These are phyloP conservation scores for Acanthaster planci DNA, from an alignment of 35 echinoderm and acorn worm genomes.

Conservation along the genomic window DNA sequence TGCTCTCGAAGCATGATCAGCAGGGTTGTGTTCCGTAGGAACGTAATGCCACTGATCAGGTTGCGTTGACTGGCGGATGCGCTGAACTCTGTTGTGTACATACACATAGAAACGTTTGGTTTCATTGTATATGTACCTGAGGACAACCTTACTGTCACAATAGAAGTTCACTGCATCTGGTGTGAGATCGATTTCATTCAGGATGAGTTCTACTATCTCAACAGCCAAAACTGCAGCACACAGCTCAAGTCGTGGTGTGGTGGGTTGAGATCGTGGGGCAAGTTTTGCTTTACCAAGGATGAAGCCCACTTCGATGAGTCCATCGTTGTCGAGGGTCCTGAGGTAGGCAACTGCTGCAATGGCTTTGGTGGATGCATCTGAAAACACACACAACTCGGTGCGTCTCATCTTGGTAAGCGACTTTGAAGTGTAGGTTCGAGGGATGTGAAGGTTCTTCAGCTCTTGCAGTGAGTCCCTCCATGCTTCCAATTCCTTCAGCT, in stretches of 20 bases:
- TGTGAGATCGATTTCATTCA: too few relatives aligned
- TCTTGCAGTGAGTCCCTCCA: constrained; percentile 17
- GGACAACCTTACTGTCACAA: too few relatives aligned
- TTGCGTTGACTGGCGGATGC: too few relatives aligned
- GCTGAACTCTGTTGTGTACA: too few relatives aligned
- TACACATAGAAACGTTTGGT: too few relatives aligned
- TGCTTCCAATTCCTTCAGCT: constrained; percentile 6
- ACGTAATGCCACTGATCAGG: too few relatives aligned
- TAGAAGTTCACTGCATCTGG: too few relatives aligned
- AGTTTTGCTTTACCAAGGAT: constrained; percentile 50
- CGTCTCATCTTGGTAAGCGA: background rate
- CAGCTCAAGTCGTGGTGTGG: constrained; percentile 67
- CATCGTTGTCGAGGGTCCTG: constrained; percentile 35
- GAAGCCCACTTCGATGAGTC: constrained; percentile 5
- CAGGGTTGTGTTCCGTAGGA: too few relatives aligned
- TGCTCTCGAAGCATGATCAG: too few relatives aligned
- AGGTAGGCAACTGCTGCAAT: constrained; percentile 47
- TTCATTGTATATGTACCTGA: too few relatives aligned
- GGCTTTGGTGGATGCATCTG: constrained; percentile 38
- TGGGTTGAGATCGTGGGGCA: constrained; percentile 64
- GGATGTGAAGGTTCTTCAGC: constrained; percentile 2
- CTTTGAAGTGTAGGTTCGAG: background rate
- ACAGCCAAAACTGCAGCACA: constrained; percentile 32
- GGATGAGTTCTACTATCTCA: too few relatives aligned
- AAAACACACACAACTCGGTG: constrained; percentile 56